A percentile compares a stretch with the other conserved stretches of the same genome.
These are phyloP conservation scores for Seira sanloemensis DNA, from an alignment of 2,888 invertebrate species.

Conservation along the genomic window DNA sequence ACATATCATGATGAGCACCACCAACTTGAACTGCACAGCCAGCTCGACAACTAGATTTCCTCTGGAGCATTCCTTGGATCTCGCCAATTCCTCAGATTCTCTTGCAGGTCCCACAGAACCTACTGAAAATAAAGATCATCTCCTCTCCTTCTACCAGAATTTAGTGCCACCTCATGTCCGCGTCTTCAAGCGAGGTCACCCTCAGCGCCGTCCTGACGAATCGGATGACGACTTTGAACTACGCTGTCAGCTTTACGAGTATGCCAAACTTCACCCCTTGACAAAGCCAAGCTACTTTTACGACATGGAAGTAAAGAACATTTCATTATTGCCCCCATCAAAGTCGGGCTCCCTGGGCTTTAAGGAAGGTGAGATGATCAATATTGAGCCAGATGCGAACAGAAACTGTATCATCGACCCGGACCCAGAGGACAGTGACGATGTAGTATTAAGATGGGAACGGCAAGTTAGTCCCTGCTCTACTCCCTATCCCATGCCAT, in stretches of 20 bases:
- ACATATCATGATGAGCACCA: too few species aligned
- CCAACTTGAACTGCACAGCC: too few species aligned
- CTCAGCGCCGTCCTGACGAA: background rate
- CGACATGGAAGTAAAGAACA: constrained; percentile 39
- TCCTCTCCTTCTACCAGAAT: constrained; percentile 33
- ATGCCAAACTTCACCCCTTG: constrained; percentile 42
- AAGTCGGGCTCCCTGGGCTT: constrained; percentile 6
- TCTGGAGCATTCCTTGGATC: too few species aligned
- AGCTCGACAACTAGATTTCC: too few species aligned
- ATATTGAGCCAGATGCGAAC: too few species aligned
- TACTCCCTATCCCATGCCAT: too few species aligned
- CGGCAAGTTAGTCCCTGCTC: too few species aligned
- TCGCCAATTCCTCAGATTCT: too few species aligned
- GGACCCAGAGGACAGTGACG: too few species aligned
- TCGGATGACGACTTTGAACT: constrained; percentile 36
- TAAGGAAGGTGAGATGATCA: background rate
- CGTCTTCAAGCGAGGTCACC: constrained; percentile 34
- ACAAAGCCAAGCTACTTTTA: constrained; percentile 34
- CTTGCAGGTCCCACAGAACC: background rate
- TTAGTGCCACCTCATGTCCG: constrained; percentile 37
- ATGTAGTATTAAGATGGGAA: too few species aligned
- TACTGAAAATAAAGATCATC: background rate
- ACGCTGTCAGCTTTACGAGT: constrained; percentile 38
- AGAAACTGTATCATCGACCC: too few species aligned
- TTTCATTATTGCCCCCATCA: constrained; percentile 14